Evolutionary conservation across 1,140 invertebrate genomes (phyloP), one percentile per base, ranked within the genome.

Genomic region (Ostrea edulis): DNA sequence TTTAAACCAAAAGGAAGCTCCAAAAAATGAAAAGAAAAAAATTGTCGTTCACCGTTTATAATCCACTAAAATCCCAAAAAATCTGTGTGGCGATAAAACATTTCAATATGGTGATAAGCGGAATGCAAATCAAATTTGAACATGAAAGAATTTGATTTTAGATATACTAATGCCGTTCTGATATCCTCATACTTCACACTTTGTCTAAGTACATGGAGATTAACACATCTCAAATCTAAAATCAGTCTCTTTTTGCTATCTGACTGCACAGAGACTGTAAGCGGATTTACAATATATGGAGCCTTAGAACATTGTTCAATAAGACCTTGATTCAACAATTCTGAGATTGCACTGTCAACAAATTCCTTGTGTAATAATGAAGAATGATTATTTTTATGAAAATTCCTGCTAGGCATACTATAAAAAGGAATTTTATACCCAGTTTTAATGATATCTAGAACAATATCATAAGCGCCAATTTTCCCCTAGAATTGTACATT

Each of bases 161-260:
- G 11, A 35, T 12, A 82, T 7, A 44, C 29, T 52, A 82, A 44
- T 17, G 77, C 29, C 51, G 65, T 85, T 55, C 86, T 86, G 2
- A 87, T 82, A 85, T 89, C 88, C 51, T 89, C 88, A 81, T 85
- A 89, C 55, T 87, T 89, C 17, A 89, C 86, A 52, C 9, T 52
- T 14, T 52, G 55, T 85, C 87, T 85, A 35, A 65, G 81, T 22
- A 89, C 58, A 82, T 87, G 86, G 20, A 62, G 25, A 22, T 89
- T 87, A 22, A 86, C 86, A 53, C 84, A 53, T 53, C 89, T 17
- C n/a, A 87, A 55, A 87, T 89, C 86, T 82, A 89, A 77, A n/a
- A 89, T 89, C 5, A 89, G 84, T 51, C 86, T 82, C 82, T 89
- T 89, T 58, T 89, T 89, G 4, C n/a, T 55, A 22, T 17, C 62